Evolutionary conservation across 2,113 vertebrate species (phyloP).

Genomic region (Neogale vison): DNA sequence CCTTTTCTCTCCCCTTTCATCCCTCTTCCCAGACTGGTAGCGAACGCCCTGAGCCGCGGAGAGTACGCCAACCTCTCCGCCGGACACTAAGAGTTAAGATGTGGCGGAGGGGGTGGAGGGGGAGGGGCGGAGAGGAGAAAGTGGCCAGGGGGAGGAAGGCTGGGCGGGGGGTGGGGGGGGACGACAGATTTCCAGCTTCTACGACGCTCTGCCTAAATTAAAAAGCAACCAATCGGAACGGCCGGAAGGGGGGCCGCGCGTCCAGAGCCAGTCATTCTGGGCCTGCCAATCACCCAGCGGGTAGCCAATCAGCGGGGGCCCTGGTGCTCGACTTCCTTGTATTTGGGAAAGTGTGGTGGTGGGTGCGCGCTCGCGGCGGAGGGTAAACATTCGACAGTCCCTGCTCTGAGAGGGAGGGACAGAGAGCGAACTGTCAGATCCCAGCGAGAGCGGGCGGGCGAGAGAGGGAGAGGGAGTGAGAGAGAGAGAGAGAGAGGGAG

Average conservation of each 20-base stretch:
- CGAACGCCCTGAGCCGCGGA: not conserved
- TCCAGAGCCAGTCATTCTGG: slow-evolving; percentile 86
- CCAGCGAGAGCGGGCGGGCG: slow-evolving; percentile 64
- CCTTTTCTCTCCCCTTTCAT: not conserved
- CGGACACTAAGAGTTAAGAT: slow-evolving; percentile 85
- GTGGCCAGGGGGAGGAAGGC: slow-evolving; percentile 4
- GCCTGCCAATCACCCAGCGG: slow-evolving; percentile 90
- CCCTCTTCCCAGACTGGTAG: not conserved
- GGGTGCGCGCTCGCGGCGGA: slow-evolving; percentile 89
- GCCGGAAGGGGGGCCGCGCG: slow-evolving; percentile 92
- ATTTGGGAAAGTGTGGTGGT: slow-evolving; percentile 90
- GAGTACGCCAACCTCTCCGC: slow-evolving; percentile 46
- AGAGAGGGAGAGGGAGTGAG: not conserved
- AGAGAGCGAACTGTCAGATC: slow-evolving; percentile 83
- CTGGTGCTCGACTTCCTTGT: slow-evolving; percentile 86
- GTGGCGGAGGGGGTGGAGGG: slow-evolving; percentile 56
- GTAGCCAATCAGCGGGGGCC: slow-evolving; percentile 90
- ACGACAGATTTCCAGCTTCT: slow-evolving; percentile 80
- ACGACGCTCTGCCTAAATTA: slow-evolving; percentile 91
- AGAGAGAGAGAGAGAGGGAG: slow-evolving; percentile 64
- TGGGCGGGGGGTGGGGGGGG: not conserved
- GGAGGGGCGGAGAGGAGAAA: slow-evolving; percentile 24
- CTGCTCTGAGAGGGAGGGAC: slow-evolving; percentile 86
- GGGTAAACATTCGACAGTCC: slow-evolving; percentile 93
- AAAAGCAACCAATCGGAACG: slow-evolving; percentile 95